Base-by-base conservation (phyloP, 1,140 invertebrate genomes). In the Linepithema humile region DNA sequence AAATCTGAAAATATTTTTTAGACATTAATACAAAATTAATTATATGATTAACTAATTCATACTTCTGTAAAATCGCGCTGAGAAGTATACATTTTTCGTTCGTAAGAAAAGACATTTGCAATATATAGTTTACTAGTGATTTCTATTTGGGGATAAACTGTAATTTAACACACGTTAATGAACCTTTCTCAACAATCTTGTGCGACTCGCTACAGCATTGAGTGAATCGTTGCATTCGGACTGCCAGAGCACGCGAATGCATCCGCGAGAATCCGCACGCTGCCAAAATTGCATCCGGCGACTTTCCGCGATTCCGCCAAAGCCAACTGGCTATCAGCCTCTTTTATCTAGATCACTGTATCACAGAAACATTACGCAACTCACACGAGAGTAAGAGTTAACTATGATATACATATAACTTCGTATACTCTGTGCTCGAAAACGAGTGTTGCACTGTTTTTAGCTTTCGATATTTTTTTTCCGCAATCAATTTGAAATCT, bases 301-400 rank as follows among this genome's bases (percentile, higher is more conserved):
- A 59, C 72, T 88, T 88, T 85, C 86, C 87, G 83, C 72, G 78
- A 88, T 88, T 88, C 82, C 82, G 86, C 77, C 87, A 78, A 80
- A 88, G 55, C 70, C 55, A 87, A 87, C 85, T 69, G 55, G 65
- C 62, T 84, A 64, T 85, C 55, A 38, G 57, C 72, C 78, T 5
- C 48, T 35, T 87, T 80, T 82, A 88, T 88, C 87, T 88, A 82
- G 87, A 85, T 45, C 86, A 78, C 40, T 48, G 82, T 65, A 85
- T 73, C 82, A 78, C 82, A 69, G 67, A 88, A 85, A 82, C 75
- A 87, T 88, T 87, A 83, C 82, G 23, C 35, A 80, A 78, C 23
- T 15, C 62, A n/a, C n/a, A n/a, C n/a, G n/a, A 5, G 20, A 3
- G 38, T 75, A 75, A 75, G 7, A 59, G 60, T 9, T 40, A 64